These are phyloP conservation scores for Malachius bipustulatus DNA, from an alignment of 2,888 invertebrate species.

Conservation along the genomic window DNA sequence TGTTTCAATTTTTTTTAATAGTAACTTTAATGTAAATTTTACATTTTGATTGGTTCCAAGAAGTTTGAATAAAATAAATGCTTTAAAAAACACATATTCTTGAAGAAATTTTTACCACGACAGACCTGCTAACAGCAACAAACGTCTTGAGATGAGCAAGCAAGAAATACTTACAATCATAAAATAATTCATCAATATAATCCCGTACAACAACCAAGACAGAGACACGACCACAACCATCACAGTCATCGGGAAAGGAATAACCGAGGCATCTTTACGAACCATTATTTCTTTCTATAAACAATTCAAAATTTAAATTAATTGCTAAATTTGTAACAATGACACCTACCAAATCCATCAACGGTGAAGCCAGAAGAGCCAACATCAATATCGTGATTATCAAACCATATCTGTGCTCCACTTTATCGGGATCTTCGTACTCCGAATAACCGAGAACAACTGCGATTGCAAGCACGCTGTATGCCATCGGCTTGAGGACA, in stretches of 20 bases:
- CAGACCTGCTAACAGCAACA: too few species aligned
- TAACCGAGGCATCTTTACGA: slow-evolving; percentile 69
- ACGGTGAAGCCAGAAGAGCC: slow-evolving; percentile 55
- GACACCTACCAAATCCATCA: slow-evolving; percentile 58
- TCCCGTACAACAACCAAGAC: slow-evolving; percentile 72
- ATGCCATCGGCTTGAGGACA: slow-evolving; percentile 45
- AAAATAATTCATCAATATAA: slow-evolving; percentile 62
- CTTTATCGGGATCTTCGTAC: slow-evolving; percentile 49
- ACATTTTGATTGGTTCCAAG: too few species aligned
- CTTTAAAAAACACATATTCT: too few species aligned
- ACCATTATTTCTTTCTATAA: slow-evolving; percentile 63
- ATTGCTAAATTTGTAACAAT: too few species aligned
- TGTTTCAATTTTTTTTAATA: background rate
- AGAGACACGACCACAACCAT: slow-evolving; percentile 67
- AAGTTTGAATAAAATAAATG: too few species aligned
- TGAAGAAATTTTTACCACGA: too few species aligned
- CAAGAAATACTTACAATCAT: slow-evolving; percentile 62
- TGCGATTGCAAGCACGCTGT: slow-evolving; percentile 45
- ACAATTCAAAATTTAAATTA: slow-evolving; percentile 10
- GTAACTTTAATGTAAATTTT: too few species aligned
- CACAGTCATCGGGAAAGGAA: slow-evolving; percentile 81
- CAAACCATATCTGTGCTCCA: slow-evolving; percentile 59
- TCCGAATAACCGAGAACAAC: slow-evolving; percentile 51
- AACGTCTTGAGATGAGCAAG: too few species aligned
- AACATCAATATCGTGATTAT: slow-evolving; percentile 58